A percentile compares a stretch with the other conserved stretches of the same genome.
These are phyloP conservation scores for Lagocephalus sceleratus DNA, from an alignment of 2,797 vertebrate species.

Conservation along the genomic window DNA sequence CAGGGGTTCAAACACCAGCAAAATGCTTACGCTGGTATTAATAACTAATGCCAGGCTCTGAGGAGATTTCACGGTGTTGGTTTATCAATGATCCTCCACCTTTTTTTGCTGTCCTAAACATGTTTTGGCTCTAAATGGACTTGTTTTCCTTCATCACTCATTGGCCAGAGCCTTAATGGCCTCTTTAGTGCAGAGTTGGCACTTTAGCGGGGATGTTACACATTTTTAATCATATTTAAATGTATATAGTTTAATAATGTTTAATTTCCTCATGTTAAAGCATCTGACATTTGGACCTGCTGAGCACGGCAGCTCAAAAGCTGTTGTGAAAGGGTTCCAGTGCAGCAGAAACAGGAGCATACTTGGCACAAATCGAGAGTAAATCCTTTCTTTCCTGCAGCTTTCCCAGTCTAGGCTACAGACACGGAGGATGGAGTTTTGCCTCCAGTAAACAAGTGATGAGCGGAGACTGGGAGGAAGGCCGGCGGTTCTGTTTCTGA, in stretches of 20 bases:
- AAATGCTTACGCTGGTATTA: conserved; percentile 54
- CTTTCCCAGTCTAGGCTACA: conserved; percentile 44
- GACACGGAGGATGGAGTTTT: conserved; percentile 36
- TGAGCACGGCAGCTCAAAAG: conserved; percentile 8
- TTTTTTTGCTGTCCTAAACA: conserved; percentile 52
- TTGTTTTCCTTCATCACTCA: conserved; percentile 38
- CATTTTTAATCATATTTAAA: conserved; percentile 11
- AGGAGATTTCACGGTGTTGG: conserved; percentile 27
- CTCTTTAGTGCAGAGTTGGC: conserved; percentile 8
- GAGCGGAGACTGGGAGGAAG: conserved; percentile 16
- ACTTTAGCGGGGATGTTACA: neutral
- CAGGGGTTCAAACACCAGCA: conserved; percentile 22
- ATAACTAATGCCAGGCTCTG: conserved; percentile 53
- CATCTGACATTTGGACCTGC: conserved; percentile 26
- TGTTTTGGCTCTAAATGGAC: conserved; percentile 27
- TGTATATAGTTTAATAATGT: conserved; percentile 18
- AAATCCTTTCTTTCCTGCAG: conserved; percentile 56
- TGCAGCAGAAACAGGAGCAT: conserved; percentile 53
- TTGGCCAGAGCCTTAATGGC: conserved; percentile 19
- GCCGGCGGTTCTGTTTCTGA: conserved; percentile 30
- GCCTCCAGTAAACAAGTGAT: conserved; percentile 21
- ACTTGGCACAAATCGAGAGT: conserved; percentile 58
- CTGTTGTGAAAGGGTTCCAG: too few species aligned
- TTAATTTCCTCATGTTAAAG: conserved; percentile 2
- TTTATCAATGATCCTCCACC: conserved; percentile 46